Conservation (phyloP, 2,797 vertebrate genomes). For the Thunnus albacares region DNA sequence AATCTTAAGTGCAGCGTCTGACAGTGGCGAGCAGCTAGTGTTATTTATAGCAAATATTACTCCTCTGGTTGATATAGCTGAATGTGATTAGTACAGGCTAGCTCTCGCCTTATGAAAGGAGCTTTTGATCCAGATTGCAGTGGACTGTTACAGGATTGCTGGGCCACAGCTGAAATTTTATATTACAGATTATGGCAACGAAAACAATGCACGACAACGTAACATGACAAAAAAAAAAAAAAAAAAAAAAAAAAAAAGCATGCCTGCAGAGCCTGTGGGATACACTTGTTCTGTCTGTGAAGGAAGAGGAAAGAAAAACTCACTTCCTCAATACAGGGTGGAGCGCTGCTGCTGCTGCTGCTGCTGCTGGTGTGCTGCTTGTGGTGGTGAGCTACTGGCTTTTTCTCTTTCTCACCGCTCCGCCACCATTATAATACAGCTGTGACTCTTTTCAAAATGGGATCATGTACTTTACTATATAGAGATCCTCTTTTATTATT, state of each 20-base stretch:
- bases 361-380: too few relatives aligned
- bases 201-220: constrained; percentile 36
- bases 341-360: constrained; percentile 14
- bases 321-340: constrained; percentile 65
- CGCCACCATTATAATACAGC: background rate
- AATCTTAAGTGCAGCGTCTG: constrained; percentile 50
- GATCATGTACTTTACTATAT: background rate
- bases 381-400: background rate
- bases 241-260: background rate
- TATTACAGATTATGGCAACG: constrained; percentile 62
- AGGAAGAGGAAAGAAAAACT: constrained; percentile 69
- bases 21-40: constrained; percentile 56
- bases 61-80: constrained; percentile 72
- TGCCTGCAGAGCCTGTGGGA: constrained; percentile 30
- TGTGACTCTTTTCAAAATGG: constrained; percentile 16
- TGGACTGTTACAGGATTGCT: constrained; percentile 58
- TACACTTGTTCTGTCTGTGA: constrained; percentile 37
- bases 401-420: constrained; percentile 5
- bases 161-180: constrained; percentile 54
- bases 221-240: too few relatives aligned
- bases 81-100: constrained; percentile 75
- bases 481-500: constrained; percentile 1
- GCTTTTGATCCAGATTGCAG: constrained; percentile 75
- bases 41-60: constrained; percentile 77
- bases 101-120: constrained; percentile 66